phyloP scores from a whole-genome alignment of 2,888 invertebrate genomes.

The Stenichneumon culpator region DNA sequence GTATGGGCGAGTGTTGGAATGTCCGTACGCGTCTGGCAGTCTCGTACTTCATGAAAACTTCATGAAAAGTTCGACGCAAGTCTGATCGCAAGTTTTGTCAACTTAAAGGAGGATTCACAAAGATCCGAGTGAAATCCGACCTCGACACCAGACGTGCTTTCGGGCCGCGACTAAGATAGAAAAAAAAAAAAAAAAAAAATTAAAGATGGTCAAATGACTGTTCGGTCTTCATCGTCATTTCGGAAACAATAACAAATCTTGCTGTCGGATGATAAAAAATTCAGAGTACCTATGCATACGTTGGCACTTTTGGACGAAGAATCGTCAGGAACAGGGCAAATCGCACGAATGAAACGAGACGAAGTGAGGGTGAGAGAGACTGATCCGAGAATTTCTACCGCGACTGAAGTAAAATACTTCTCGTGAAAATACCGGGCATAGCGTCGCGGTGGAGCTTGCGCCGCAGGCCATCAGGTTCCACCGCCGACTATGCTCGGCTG shows the following conservation, averaged over 20 bases:
- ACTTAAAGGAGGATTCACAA: no score
- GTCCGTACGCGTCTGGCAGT: no score
- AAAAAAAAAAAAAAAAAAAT: neutral
- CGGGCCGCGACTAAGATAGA: neutral
- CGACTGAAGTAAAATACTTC: constrained; percentile 81
- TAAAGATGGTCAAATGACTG: neutral
- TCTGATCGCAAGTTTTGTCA: no score
- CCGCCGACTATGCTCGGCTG: constrained; percentile 69
- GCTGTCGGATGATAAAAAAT: neutral
- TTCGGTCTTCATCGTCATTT: neutral
- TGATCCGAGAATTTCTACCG: constrained; percentile 82
- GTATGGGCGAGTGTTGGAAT: no score
- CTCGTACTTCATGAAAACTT: no score
- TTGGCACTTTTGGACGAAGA: neutral
- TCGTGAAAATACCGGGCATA: constrained; percentile 84
- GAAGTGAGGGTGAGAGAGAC: constrained; percentile 69
- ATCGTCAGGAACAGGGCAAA: constrained; percentile 53
- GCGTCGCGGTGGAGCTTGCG: constrained; percentile 73
- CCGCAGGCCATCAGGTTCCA: constrained; percentile 69
- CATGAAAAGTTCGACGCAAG: no score
- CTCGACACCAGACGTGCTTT: neutral
- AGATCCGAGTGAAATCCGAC: no score
- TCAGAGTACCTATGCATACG: neutral
- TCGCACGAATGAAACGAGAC: constrained; percentile 73
- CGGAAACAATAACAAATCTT: neutral